Base-by-base conservation (phyloP, 2,888 invertebrate species). In the Automeris io region DNA sequence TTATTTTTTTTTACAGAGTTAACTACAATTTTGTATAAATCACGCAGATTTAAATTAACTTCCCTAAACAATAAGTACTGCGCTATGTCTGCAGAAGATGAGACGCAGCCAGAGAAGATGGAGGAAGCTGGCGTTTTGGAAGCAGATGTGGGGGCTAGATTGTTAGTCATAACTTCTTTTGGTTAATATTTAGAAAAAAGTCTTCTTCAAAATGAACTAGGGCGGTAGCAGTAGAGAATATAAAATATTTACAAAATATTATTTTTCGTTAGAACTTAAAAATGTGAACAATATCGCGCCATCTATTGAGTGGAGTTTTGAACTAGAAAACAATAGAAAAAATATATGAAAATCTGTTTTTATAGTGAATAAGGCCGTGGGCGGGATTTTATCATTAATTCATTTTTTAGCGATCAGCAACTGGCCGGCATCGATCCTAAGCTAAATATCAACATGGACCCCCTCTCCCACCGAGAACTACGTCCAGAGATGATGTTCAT, bases 401-500 rank as follows among this genome's bases (percentile, higher is more conserved):
- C 8, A 5, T 18, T 8, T 45, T 41, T 0, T 44, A 82, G 83
- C 46, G 85, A 86, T 46, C 78, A 79, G 42, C 78, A 78, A 46
- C 51, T 86, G 8, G 46, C 80, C 1, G 60, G 56, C 26, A 83
- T 86, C 23, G 82, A 83, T 22, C 83, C 85, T 0, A 62, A 45
- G 40, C 55, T 83, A 21, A 61, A 68, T 39, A 63, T 77, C 22
- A 50, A 55, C 7, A 71, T 81, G 67, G 85, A 85, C 32, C 83
- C 85, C 0, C 54, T 58, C 18, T 74, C 81, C 0, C 82, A 83
- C 41, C 68, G 60, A 2, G 61, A 73, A 16, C 62, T 85, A 1
- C 70, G 85, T 0, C 82, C 85, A 0, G 85, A 85, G 61, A 85
- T 82, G 82, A 85, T 85, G 85, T 76, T 79, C 49, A 85, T 83